phyloP scores from a whole-genome alignment of 2,888 invertebrate species.

The Idaea straminata region DNA sequence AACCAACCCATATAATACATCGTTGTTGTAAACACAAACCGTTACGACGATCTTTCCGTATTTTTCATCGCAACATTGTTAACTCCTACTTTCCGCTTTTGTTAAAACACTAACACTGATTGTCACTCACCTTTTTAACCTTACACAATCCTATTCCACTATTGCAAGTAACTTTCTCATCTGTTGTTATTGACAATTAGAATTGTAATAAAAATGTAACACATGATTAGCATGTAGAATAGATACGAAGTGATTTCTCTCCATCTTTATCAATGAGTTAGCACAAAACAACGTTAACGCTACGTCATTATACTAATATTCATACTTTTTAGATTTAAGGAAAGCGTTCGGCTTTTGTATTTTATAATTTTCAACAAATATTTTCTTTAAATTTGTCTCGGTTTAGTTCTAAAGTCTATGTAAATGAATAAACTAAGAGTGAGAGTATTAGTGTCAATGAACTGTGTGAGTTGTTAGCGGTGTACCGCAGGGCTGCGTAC shows the following conservation, averaged over 20 bases:
- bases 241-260: neutral
- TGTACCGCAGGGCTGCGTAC: slow-evolving; percentile 51
- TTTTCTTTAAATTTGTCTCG: neutral
- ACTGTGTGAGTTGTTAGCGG: slow-evolving; percentile 50
- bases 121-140: slow-evolving; percentile 31
- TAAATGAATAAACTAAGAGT: slow-evolving; percentile 37
- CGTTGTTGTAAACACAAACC: slow-evolving; percentile 34
- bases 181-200: slow-evolving; percentile 28
- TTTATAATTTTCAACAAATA: neutral
- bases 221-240: slow-evolving; percentile 18
- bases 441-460: slow-evolving; percentile 53
- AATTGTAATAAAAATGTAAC: slow-evolving; percentile 17
- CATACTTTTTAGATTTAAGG: slow-evolving; percentile 8
- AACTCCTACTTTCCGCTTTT: slow-evolving; percentile 36
- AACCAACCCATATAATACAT: slow-evolving; percentile 28
- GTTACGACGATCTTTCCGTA: slow-evolving; percentile 42
- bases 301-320: neutral
- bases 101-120: slow-evolving; percentile 30
- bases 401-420: slow-evolving; percentile 15
- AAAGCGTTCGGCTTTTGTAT: slow-evolving; percentile 9
- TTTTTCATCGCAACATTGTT: slow-evolving; percentile 38
- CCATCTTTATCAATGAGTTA: neutral
- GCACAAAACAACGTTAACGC: neutral
- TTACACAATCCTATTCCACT: slow-evolving; percentile 35
- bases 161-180: slow-evolving; percentile 35